A percentile compares a stretch with the other conserved stretches of the same genome.
phyloP scores from a whole-genome alignment of 2,797 vertebrate species.

The Orestias chungarensis region DNA sequence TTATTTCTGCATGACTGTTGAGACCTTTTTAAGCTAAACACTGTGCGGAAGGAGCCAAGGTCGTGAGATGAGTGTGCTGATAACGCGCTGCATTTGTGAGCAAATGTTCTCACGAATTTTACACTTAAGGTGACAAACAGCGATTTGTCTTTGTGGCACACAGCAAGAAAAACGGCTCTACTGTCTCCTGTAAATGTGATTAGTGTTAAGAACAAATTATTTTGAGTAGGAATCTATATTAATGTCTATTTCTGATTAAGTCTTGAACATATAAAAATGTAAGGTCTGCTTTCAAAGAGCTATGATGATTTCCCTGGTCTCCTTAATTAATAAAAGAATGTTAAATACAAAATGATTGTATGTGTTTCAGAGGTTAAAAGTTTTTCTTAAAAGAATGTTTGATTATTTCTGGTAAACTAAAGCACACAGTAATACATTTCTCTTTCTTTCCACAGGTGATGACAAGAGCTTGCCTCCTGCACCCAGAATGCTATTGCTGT shows the following conservation, averaged over 20 bases:
- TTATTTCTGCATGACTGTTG: slow-evolving; percentile 16
- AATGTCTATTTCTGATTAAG: slow-evolving; percentile 3
- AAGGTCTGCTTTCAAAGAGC: neutral
- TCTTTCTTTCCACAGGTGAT: slow-evolving; percentile 77
- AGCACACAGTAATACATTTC: neutral
- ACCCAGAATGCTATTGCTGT: slow-evolving; percentile 91
- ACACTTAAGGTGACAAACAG: slow-evolving; percentile 20
- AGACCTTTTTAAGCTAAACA: slow-evolving; percentile 11
- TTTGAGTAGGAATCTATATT: slow-evolving; percentile 20
- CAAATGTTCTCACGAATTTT: slow-evolving; percentile 4
- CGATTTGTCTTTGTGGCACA: slow-evolving; percentile 14
- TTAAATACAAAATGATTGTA: neutral
- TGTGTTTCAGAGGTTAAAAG: neutral
- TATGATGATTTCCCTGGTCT: slow-evolving; percentile 10
- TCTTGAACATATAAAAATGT: slow-evolving; percentile 21
- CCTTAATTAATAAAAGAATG: neutral
- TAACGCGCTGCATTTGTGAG: slow-evolving; percentile 14
- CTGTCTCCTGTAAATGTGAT: slow-evolving; percentile 21
- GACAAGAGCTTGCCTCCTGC: slow-evolving; percentile 89
- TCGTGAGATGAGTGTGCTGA: slow-evolving; percentile 1
- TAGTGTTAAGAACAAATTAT: slow-evolving; percentile 33
- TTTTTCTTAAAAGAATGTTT: neutral
- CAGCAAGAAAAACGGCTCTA: slow-evolving; percentile 5
- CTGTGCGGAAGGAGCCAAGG: slow-evolving; percentile 10
- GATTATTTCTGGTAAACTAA: neutral